Evolutionary conservation across 2,113 vertebrate species (phyloP), one percentile per base, ranked within the genome.

Genomic region (Pelecanus crispus): DNA sequence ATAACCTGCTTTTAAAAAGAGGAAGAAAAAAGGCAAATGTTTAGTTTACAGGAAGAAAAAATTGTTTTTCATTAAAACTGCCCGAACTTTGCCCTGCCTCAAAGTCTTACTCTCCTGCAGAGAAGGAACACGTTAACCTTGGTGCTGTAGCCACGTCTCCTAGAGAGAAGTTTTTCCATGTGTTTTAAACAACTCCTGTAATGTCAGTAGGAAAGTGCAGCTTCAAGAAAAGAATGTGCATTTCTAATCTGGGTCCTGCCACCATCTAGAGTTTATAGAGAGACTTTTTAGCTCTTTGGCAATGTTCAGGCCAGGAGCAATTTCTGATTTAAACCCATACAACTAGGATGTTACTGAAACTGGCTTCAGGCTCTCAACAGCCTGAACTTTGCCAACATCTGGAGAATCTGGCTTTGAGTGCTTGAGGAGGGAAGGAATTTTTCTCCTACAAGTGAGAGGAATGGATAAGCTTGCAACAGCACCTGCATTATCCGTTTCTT

Each of bases 41-140:
- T 97, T 94, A 93, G 97, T 92, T 97, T 88, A 95, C 78, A 86
- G 84, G 70, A 88, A 92, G 83, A 86, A 93, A 95, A 93, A 78
- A 94, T 81, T 87, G 77, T 10, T 96, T 94, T 97, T 95, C 94
- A 93, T 93, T 93, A 92, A 87, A 90, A 81, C 70, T 61, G 53
- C 73, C 58, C 0, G 26, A 95, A 87, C 80, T 87, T 87, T 95
- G 86, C 73, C 83, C 91, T 89, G 61, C 80, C 55, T 83, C 42
- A 18, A 34, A 92, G 86, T 75, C 1, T 0, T 24, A 6, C 53
- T 84, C 81, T 71, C 32, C 88, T 56, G 59, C 22, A 13, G 92
- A 82, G 59, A 78, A 85, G 92, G 79, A 88, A 71, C 5, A 0
- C 0, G 8, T 91, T 95, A 91, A 81, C 70, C 36, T 63, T 17